Base-by-base conservation (phyloP, 2,113 vertebrate genomes). In the Semicossyphus pulcher region DNA sequence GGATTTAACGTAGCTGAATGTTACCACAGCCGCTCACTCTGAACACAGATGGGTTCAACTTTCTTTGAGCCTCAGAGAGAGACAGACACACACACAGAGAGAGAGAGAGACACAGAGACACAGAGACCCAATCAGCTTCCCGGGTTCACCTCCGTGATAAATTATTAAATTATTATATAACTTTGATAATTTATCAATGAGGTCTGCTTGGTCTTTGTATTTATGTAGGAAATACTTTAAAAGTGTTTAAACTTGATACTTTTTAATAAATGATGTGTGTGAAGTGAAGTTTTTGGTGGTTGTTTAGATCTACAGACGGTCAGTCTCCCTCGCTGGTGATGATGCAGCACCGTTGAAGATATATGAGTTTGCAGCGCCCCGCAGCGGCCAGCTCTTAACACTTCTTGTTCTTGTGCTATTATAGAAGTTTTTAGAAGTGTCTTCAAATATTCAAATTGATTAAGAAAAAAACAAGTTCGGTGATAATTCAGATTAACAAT, bases 51-150 rank as follows among this genome's bases (percentile, higher is more conserved):
- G 7, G 41, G 57, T 36, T 66, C 49, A 90, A 90, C 68, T 89
- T 88, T 71, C 51, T 41, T 28, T 51, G 32, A 62, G 73, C 29
- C 28, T 62, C 52, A 32, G 74, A 29, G 36, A 70, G 45, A 42
- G 51, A 45, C 48, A 25, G 61, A n/a, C n/a, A n/a, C n/a, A n/a
- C n/a, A n/a, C n/a, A n/a, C n/a, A 44, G 58, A 48, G 52, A 23
- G 44, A 12, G 61, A 32, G 41, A 48, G 29, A 60, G 52, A 52
- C 52, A 53, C 66, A 62, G 32, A 23, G 18, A 18, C 54, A 47
- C 65, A 49, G 32, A 23, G 45, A 66, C 5, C 86, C 88, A 87
- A 89, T 87, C 76, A 82, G 84, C 59, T 65, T 2, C 36, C 53
- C 20, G 68, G 11, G 21, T 73, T 53, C 56, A 65, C 31, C 52